Base-by-base conservation (phyloP, 1,140 invertebrate species). In the Sminthurinus signatus region DNA sequence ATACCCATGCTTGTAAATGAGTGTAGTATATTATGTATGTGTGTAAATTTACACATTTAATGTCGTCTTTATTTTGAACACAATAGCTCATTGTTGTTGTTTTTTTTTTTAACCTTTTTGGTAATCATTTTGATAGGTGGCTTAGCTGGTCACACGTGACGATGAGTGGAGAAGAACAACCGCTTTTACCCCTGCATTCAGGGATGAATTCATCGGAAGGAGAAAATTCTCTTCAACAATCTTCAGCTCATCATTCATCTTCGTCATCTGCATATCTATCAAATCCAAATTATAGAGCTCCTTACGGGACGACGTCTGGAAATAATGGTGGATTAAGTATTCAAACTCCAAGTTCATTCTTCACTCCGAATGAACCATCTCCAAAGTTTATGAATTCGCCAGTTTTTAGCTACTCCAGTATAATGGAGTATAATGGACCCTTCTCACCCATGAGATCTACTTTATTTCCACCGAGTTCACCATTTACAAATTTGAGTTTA, bases 361-460 rank as follows among this genome's bases (percentile, higher is more conserved):
- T 60, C 55, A 71, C 70, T 2, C 70, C 70, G 14, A 71, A 71
- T 56, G 70, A 71, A 21, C 66, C 66, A 0, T 71, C 70, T 2
- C 70, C 70, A 3, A 68, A 68, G 31, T 71, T 71, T 44, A 68
- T 71, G 66, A 71, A 68, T 36, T 71, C 66, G n/a, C 70, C 66
- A 36, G 64, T 71, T 15, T 71, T 71, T 42, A 68, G 63, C 50
- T n/a, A n/a, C n/a, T n/a, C n/a, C n/a, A n/a, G n/a, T n/a, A n/a
- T n/a, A n/a, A n/a, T n/a, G 2, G 70, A 71, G 51, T 71, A 71
- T 32, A 63, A 71, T 59, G 70, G 70, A n/a, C 70, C 70, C 1
- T 71, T 68, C 44, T 68, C 70, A 27, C 70, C 70, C 1, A 67
- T 67, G 28, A 32, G 70, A 21, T 52, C 67, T 8, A 50, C 61